phyloP scores from a whole-genome alignment of 2,888 invertebrate species.

The Dicranocentrus wangi region DNA sequence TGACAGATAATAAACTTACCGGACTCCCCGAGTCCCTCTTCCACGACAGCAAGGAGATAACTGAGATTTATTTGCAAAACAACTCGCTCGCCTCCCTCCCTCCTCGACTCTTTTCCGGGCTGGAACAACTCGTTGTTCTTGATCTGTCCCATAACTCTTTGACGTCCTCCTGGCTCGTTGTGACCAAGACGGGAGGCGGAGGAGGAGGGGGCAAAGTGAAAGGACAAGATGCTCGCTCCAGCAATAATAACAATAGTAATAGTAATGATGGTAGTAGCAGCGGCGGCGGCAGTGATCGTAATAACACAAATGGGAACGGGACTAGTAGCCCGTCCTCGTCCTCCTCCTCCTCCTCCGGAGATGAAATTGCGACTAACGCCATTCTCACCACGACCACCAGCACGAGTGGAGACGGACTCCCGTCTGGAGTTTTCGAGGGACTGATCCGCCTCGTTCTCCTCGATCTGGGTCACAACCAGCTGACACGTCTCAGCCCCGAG shows the following conservation, averaged over 20 bases:
- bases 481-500: conserved; percentile 86
- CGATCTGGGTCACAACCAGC: conserved; percentile 83
- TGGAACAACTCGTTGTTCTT: conserved; percentile 86
- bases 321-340: not conserved
- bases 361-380: conserved; percentile 6
- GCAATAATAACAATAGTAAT: not conserved
- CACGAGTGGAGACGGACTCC: not conserved
- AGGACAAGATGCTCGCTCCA: not conserved
- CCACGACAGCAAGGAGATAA: conserved; percentile 85
- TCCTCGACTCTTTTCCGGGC: conserved; percentile 88
- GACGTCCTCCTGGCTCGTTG: conserved; percentile 88
- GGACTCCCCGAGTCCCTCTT: conserved; percentile 90
- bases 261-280: no score
- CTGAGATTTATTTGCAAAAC: conserved; percentile 92
- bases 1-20: conserved; percentile 92
- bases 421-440: conserved; percentile 83
- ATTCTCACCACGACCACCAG: conserved; percentile 18
- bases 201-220: not conserved
- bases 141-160: conserved; percentile 91
- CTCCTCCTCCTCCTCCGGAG: not conserved
- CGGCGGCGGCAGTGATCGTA: conserved; percentile 8
- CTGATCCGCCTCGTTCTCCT: conserved; percentile 88
- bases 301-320: conserved; percentile 23
- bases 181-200: not conserved
- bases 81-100: conserved; percentile 91